phyloP scores from a whole-genome alignment of 64 coral and sea anemone genomes.

The Dendrophyllia cribrosa region DNA sequence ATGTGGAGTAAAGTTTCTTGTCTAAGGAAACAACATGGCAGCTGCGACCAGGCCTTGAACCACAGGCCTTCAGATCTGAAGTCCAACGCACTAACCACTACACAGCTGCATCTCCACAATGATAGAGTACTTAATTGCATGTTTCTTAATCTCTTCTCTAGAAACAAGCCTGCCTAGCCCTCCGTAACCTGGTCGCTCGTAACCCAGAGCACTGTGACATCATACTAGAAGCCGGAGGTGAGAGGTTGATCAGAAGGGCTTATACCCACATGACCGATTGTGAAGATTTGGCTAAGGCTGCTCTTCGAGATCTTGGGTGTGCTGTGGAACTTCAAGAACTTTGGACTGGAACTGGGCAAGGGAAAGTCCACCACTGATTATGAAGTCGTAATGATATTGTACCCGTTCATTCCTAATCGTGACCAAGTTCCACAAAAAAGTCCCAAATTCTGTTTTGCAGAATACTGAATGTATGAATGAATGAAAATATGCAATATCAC shows the following conservation, averaged over 20 bases:
- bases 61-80: too few species aligned
- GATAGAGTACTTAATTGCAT: too few species aligned
- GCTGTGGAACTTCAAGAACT: constrained; percentile 85
- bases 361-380: neutral
- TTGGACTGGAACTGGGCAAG: constrained; percentile 79
- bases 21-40: too few species aligned
- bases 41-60: too few species aligned
- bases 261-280: constrained; percentile 67
- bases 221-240: constrained; percentile 80
- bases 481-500: too few species aligned
- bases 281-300: constrained; percentile 90
- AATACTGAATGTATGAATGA: too few species aligned
- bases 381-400: neutral
- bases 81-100: too few species aligned
- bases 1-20: too few species aligned
- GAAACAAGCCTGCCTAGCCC: constrained; percentile 89
- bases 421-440: too few species aligned
- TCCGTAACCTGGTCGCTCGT: constrained; percentile 86
- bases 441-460: too few species aligned
- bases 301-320: constrained; percentile 86
- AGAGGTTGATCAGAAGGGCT: constrained; percentile 78
- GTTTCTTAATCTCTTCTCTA: neutral
- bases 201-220: constrained; percentile 83
- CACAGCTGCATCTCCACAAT: too few species aligned
- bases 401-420: neutral